Evolutionary conservation across 1,140 invertebrate species (phyloP).

Genomic region (Bombus waltoni): DNA sequence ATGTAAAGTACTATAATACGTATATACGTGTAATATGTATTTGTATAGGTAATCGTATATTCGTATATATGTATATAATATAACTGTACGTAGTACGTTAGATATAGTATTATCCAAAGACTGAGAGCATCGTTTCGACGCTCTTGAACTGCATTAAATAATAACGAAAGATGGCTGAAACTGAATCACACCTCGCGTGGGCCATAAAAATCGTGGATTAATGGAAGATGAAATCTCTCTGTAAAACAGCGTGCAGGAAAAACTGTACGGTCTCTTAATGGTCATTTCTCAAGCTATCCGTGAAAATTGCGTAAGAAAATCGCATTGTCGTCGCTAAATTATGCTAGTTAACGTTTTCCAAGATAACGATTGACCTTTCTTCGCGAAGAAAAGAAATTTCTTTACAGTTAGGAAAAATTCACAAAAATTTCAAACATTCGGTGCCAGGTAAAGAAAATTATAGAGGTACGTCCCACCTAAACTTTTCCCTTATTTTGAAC

Average conservation of each 20-base stretch:
- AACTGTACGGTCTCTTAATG: not conserved
- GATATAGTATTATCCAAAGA: constrained; percentile 42
- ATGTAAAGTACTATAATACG: constrained; percentile 11
- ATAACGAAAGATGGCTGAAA: not conserved
- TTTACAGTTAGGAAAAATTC: too few relatives aligned
- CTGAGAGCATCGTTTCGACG: constrained; percentile 30
- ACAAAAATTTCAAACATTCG: too few relatives aligned
- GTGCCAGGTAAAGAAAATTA: too few relatives aligned
- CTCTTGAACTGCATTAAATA: constrained; percentile 29
- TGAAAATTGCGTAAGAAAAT: too few relatives aligned
- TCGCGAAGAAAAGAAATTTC: too few relatives aligned
- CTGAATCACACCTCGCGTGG: not conserved
- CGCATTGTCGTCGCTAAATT: too few relatives aligned
- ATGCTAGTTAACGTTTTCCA: too few relatives aligned
- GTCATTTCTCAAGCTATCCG: not conserved
- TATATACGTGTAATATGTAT: not conserved
- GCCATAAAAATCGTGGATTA: not conserved
- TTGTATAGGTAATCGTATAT: constrained; percentile 29
- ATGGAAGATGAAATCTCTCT: not conserved
- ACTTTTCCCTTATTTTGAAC: too few relatives aligned
- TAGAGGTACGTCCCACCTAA: too few relatives aligned
- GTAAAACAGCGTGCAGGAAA: not conserved
- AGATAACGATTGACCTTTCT: too few relatives aligned
- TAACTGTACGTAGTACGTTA: constrained; percentile 36
- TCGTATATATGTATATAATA: constrained; percentile 31